Base-by-base conservation (phyloP, 1,140 invertebrate genomes). In the Anadara kagoshimensis region DNA sequence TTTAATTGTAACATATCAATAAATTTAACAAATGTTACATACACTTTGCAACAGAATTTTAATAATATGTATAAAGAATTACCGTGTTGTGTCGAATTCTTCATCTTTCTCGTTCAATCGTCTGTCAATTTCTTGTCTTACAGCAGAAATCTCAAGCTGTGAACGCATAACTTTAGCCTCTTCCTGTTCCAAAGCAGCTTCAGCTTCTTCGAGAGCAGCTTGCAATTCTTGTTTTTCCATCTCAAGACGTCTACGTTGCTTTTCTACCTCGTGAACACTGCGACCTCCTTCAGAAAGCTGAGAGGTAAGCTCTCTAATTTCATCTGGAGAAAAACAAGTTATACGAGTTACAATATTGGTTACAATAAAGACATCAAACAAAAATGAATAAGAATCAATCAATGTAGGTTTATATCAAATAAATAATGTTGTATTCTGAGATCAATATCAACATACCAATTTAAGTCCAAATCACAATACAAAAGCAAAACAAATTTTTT, bases 161-260 rank as follows among this genome's bases (percentile, higher is more conserved):
- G 95, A 94, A 85, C 98, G 94, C 69, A 98, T 93, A 29, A 99
- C 85, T 73, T 88, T 89, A 56, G 87, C 85, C 66, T 89, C 87
- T 69, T 88, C 86, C 88, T 98, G 97, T 93, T 99, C 98, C 53
- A 99, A 93, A 81, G 98, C 97, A 73, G 96, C 93, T 91, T 99
- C 98, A 80, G 98, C 98, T 91, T 99, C 98, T 90, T 99, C 98
- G 58, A 99, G 92, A 84, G 98, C 98, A 74, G 97, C 96, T 91
- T 99, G 97, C 11, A 99, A 93, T 89, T 99, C 98, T 86, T 99
- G 97, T 91, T 99, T 99, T 90, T 99, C 98, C 87, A 96, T 94
- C 92, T 99, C 98, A 80, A 99, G 92, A 76, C 97, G 94, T 90
- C 98, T 98, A 85, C 97, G 94, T 71, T 95, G 94, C 92, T 99